These are phyloP conservation scores for Poecilobothrus nobilitatus DNA, from an alignment of 2,888 invertebrate species.

Conservation along the genomic window DNA sequence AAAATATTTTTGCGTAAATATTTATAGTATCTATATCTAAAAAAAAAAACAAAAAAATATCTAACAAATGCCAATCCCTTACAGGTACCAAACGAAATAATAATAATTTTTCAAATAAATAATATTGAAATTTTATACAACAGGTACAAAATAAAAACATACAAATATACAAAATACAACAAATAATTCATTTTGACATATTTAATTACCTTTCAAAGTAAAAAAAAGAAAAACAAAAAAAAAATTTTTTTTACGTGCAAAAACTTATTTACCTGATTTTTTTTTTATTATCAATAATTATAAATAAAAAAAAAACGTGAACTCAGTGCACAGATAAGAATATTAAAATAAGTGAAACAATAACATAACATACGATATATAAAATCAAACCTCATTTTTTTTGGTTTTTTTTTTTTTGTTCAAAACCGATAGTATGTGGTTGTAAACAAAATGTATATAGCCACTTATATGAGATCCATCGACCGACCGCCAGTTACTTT, in stretches of 20 bases:
- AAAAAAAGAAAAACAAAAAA: not conserved
- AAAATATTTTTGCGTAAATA: constrained; percentile 5
- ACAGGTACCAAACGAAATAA: not conserved
- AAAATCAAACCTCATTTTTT: too few species aligned
- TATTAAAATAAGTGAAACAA: too few species aligned
- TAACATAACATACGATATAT: too few species aligned
- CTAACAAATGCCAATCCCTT: not conserved
- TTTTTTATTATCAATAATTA: not conserved
- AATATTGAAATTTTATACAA: not conserved
- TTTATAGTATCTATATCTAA: not conserved
- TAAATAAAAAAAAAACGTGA: too few species aligned
- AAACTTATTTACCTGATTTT: not conserved
- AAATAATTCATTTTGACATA: constrained; percentile 4
- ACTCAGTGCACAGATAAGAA: too few species aligned
- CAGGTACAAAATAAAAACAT: not conserved
- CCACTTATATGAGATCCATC: too few species aligned
- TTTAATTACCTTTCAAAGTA: not conserved
- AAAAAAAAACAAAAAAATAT: too few species aligned
- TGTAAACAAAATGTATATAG: too few species aligned
- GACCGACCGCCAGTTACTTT: too few species aligned
- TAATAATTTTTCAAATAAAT: not conserved
- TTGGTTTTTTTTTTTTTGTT: too few species aligned
- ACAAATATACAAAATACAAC: not conserved
- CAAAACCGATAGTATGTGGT: too few species aligned
- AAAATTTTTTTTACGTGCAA: constrained; percentile 1